A percentile compares a stretch with the other conserved stretches of the same genome.
phyloP scores from a whole-genome alignment of 1,140 invertebrate genomes.

The Colletes latitarsis region DNA sequence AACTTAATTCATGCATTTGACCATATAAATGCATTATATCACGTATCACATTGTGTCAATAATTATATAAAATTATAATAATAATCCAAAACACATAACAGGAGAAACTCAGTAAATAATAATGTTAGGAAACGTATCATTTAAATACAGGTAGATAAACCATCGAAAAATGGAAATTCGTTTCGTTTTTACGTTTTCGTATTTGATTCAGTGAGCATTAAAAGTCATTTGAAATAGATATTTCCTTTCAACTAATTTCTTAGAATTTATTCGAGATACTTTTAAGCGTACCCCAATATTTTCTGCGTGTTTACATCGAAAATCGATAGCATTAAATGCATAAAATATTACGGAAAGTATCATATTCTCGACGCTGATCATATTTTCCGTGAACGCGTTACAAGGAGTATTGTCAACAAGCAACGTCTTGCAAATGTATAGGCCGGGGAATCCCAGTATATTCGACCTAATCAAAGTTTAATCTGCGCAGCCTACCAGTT shows the following conservation, averaged over 20 bases:
- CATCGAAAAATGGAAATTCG: no score
- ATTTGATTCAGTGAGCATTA: no score
- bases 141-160: no score
- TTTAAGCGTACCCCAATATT: background rate
- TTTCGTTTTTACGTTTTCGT: no score
- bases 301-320: background rate
- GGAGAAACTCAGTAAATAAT: no score
- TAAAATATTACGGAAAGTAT: background rate
- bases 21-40: no score
- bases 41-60: no score
- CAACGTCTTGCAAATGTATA: background rate
- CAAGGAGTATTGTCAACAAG: conserved; percentile 20
- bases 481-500: conserved; percentile 34
- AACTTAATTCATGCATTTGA: no score
- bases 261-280: background rate
- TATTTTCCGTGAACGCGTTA: background rate
- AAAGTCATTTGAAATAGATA: no score
- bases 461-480: conserved; percentile 49
- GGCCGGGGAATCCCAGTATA: background rate
- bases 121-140: no score
- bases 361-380: background rate
- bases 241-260: background rate
- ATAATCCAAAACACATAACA: no score
- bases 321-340: background rate
- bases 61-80: no score